These are phyloP conservation scores for Cossypha niveicapilla DNA, from an alignment of 2,797 vertebrate species.

Conservation along the genomic window DNA sequence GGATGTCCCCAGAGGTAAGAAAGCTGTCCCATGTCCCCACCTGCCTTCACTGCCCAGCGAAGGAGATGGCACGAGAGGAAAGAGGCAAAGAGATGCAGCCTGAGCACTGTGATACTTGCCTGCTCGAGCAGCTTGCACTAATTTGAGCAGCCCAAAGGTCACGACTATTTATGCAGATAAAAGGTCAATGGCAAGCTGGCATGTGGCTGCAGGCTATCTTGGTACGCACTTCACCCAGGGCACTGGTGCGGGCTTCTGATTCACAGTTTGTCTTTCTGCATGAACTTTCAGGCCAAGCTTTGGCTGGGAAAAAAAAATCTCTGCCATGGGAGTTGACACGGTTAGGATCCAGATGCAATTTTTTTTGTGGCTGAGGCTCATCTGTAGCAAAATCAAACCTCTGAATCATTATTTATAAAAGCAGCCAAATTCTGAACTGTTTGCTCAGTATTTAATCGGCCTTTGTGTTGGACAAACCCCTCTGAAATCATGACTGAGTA, in stretches of 20 bases:
- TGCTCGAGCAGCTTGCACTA: conserved; percentile 30
- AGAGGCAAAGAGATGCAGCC: background rate
- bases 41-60: background rate
- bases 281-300: conserved; percentile 40
- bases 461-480: background rate
- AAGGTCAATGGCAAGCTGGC: conserved; percentile 58
- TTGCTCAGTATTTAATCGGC: conserved; percentile 17
- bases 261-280: conserved; percentile 34
- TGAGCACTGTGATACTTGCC: background rate
- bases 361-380: conserved; percentile 18
- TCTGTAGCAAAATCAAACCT: conserved; percentile 35
- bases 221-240: background rate
- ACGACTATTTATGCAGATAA: conserved; percentile 66
- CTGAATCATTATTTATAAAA: conserved; percentile 42
- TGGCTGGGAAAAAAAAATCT: conserved; percentile 13
- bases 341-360: conserved; percentile 24
- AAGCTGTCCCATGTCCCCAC: background rate
- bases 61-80: background rate
- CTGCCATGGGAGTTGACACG: conserved; percentile 21
- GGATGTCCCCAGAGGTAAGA: background rate
- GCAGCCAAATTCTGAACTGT: conserved; percentile 24
- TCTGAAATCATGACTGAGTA: background rate
- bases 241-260: background rate
- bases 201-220: conserved; percentile 55
- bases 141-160: conserved; percentile 69